Base-by-base conservation (phyloP, 2,113 vertebrate species). In the Amphilophus citrinellus region DNA sequence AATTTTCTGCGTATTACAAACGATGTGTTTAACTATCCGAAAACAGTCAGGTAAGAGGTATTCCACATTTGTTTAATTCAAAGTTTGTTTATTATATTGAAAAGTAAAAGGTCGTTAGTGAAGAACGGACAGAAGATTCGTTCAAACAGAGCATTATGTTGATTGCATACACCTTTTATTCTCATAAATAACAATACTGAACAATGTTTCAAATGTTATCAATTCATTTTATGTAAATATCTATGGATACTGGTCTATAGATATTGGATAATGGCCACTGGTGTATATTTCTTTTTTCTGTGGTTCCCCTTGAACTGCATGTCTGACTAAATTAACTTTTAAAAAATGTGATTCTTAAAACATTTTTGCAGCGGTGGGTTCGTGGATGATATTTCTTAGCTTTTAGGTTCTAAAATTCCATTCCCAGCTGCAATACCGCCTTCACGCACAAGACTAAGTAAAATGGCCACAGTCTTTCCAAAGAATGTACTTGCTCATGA, bases 401-500 rank as follows among this genome's bases (percentile, higher is more conserved):
- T 32, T 73, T 14, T 20, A 53, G 27, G 27, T 35, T 73, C 27
- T 56, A 30, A 73, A 56, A 73, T 73, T 56, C 68, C 32, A 73
- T 47, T 62, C 3, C 61, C 61, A 63, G 37, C 32, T 35, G 47
- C 47, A 73, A 53, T n/a, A 11, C 35, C 56, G 20, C 63, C 3
- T 61, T 42, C 14, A 76, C 57, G 53, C 5, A 7, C 5, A 78
- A 5, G n/a, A 32, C 47, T 20, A 73, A 32, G 20, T 8, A 66
- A 60, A 22, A 14, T 42, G 13, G 39, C 14, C n/a, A 20, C 42
- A 27, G 37, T 11, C 14, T 35, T 27, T 84, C 13, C 22, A 11
- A 47, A 82, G 57, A 32, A 84, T 57, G 50, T 5, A 18, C 27
- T 78, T 68, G 35, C 66, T 75, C 59, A 37, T 75, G 8, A 85